phyloP scores from a whole-genome alignment of 2,888 invertebrate genomes.

The Caenorhabditis imperialis region DNA sequence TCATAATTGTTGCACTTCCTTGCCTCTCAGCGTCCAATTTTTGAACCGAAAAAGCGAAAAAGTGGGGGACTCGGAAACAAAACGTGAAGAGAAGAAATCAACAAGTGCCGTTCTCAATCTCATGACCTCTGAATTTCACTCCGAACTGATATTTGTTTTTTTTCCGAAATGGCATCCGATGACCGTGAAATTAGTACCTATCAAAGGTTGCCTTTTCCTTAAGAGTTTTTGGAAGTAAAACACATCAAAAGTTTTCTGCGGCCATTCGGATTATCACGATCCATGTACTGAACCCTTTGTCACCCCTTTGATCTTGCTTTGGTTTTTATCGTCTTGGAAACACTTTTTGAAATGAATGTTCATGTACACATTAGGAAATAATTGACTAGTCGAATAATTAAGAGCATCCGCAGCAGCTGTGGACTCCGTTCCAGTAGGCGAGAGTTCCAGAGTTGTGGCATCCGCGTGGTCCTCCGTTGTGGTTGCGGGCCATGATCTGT shows the following conservation, averaged over 20 bases:
- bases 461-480: slow-evolving; percentile 73
- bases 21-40: slow-evolving; percentile 5
- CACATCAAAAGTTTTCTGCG: background rate
- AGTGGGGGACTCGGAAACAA: no score
- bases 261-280: background rate
- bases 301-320: background rate
- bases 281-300: background rate
- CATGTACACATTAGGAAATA: slow-evolving; percentile 1
- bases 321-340: background rate
- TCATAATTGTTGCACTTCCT: slow-evolving; percentile 13
- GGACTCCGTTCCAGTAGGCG: slow-evolving; percentile 70
- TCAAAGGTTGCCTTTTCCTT: no score
- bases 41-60: background rate
- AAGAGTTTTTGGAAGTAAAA: no score
- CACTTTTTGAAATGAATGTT: slow-evolving; percentile 11
- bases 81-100: no score
- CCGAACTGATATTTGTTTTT: background rate
- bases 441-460: slow-evolving; percentile 67
- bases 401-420: slow-evolving; percentile 65
- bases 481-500: slow-evolving; percentile 64
- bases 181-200: background rate
- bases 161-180: background rate
- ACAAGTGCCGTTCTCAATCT: no score
- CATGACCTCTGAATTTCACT: background rate
- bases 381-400: slow-evolving; percentile 47